Evolutionary conservation across 2,113 vertebrate genomes (phyloP).

Genomic region (Dipodomys ordii): DNA sequence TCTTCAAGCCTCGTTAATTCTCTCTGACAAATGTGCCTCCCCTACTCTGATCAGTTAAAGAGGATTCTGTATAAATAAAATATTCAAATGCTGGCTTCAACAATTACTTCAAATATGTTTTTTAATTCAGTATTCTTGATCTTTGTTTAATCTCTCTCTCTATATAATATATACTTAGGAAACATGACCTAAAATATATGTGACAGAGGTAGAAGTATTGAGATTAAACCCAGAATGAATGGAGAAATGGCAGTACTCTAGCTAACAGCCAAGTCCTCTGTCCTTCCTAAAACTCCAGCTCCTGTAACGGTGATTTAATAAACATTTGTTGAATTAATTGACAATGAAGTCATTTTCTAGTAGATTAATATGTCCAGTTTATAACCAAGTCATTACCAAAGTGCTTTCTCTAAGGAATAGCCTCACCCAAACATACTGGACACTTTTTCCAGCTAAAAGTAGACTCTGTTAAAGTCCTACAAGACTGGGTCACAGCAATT

Average conservation of each 20-base stretch:
- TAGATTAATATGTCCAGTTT: not conserved
- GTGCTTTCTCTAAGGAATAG: constrained; percentile 23
- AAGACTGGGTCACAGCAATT: constrained; percentile 13
- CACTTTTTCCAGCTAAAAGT: not conserved
- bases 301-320: not conserved
- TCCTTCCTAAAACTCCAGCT: not conserved
- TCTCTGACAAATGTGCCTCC: not conserved
- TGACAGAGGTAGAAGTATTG: not conserved
- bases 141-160: not conserved
- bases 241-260: not conserved
- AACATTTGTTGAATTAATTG: not conserved
- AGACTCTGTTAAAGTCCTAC: constrained; percentile 9
- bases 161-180: not conserved
- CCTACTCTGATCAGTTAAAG: not conserved
- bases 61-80: not conserved
- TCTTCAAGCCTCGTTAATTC: not conserved
- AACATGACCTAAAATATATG: not conserved
- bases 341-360: constrained; percentile 21
- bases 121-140: not conserved
- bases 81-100: not conserved
- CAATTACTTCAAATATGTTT: not conserved
- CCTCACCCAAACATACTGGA: not conserved
- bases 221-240: not conserved
- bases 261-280: not conserved
- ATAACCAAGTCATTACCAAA: not conserved